A percentile compares a stretch with the other conserved stretches of the same genome.
phyloP scores from a whole-genome alignment of 2,888 invertebrate genomes.

The Trachelus stipa region DNA sequence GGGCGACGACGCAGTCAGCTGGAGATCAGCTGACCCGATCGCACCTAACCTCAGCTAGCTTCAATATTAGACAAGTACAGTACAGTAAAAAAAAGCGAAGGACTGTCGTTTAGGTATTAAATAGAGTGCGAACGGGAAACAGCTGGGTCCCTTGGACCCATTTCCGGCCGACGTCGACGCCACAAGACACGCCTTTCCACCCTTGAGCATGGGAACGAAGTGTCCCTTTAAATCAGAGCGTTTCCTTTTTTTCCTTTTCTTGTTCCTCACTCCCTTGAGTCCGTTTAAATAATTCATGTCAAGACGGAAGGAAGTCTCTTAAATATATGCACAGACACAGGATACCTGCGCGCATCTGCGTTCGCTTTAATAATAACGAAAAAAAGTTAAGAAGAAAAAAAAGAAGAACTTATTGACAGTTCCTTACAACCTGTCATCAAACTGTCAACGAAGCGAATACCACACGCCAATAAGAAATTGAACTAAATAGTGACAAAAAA shows the following conservation, averaged over 20 bases:
- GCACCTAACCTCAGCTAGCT: constrained; percentile 7
- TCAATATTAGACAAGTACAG: constrained; percentile 10
- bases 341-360: too few species aligned
- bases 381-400: too few species aligned
- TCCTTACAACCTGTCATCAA: too few species aligned
- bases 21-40: constrained; percentile 25
- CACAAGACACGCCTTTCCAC: constrained; percentile 17
- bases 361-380: too few species aligned
- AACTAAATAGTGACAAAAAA: too few species aligned
- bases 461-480: too few species aligned
- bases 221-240: constrained; percentile 17
- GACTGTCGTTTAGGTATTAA: constrained; percentile 7
- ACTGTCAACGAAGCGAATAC: too few species aligned
- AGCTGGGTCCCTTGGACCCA: constrained; percentile 32
- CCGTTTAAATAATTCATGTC: constrained; percentile 10
- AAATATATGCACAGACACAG: too few species aligned
- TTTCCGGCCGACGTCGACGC: constrained; percentile 29
- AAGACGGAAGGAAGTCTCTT: too few species aligned
- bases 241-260: not conserved
- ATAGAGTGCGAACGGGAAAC: constrained; percentile 32
- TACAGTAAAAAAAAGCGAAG: not conserved
- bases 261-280: not conserved
- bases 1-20: constrained; percentile 14
- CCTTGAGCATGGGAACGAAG: constrained; percentile 16
- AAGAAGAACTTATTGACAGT: too few species aligned